A percentile compares a stretch with the other conserved stretches of the same genome.
Evolutionary conservation across 2,113 vertebrate species (phyloP).

Genomic region (Xenopus laevis): DNA sequence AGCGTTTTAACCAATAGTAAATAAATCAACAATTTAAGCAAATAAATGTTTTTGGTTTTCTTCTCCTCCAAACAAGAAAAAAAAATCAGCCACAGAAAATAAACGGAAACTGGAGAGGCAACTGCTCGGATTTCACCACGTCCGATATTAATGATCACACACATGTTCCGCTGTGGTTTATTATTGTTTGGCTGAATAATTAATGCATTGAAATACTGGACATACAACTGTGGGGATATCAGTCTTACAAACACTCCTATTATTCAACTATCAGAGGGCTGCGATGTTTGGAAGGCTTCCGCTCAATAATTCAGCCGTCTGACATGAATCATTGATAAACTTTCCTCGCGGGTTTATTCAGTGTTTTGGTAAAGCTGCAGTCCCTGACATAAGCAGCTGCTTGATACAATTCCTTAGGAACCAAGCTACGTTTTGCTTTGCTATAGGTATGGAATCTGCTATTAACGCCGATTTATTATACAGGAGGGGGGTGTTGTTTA

Average conservation of each 20-base stretch:
- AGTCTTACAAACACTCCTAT: conserved; percentile 43
- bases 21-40: too few relatives aligned
- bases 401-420: background rate
- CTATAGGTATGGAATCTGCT: too few relatives aligned
- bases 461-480: too few relatives aligned
- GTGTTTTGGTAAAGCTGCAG: background rate
- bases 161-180: conserved; percentile 38
- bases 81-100: background rate
- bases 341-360: conserved; percentile 4
- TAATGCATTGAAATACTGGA: conserved; percentile 48
- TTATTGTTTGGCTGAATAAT: conserved; percentile 53
- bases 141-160: conserved; percentile 46
- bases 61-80: too few relatives aligned
- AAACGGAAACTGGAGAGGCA: conserved; percentile 54
- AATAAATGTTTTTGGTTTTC: background rate
- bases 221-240: conserved; percentile 39
- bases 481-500: too few relatives aligned
- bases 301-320: conserved; percentile 45
- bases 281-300: conserved; percentile 13
- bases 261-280: conserved; percentile 39
- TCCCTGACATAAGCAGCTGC: background rate
- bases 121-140: conserved; percentile 48
- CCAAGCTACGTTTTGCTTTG: too few relatives aligned
- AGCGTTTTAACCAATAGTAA: too few relatives aligned
- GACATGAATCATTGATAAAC: conserved; percentile 24